Conservation (phyloP, 37 sponge, comb jelly and placozoan species). For the Bolinopsis microptera region DNA sequence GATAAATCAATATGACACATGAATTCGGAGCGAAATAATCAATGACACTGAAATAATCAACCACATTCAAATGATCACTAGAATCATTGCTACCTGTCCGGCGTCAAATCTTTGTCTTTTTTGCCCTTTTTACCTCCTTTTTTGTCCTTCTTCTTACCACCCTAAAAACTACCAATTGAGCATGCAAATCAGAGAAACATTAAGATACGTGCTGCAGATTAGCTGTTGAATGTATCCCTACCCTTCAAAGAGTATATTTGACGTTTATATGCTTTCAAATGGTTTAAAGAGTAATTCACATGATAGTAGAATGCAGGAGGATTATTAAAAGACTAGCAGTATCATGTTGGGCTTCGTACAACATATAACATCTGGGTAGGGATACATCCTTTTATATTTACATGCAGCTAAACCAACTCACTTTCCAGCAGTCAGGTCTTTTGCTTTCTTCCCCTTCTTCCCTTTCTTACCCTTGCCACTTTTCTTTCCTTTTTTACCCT, state of each 20-base stretch:
- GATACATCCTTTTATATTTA: background rate
- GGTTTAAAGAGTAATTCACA: too few relatives aligned
- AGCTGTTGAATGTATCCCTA: background rate
- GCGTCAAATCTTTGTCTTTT: slow-evolving; percentile 98
- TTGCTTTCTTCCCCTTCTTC: slow-evolving; percentile 66
- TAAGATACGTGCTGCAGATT: background rate
- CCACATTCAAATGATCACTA: background rate
- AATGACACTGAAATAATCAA: background rate
- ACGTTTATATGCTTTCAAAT: background rate
- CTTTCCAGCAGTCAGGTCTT: slow-evolving; percentile 9
- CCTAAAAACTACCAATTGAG: slow-evolving; percentile 44
- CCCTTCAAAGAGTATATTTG: too few relatives aligned
- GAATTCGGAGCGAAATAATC: background rate
- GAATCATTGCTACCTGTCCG: slow-evolving; percentile 75
- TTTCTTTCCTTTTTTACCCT: slow-evolving; percentile 72
- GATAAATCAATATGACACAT: too few relatives aligned
- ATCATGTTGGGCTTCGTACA: background rate
- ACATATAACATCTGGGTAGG: background rate
- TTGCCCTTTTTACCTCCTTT: slow-evolving; percentile 93
- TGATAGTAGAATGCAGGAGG: too few relatives aligned
- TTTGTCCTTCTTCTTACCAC: slow-evolving; percentile 80
- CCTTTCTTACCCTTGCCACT: slow-evolving; percentile 78
- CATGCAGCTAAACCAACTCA: slow-evolving; percentile 11
- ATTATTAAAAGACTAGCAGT: too few relatives aligned
- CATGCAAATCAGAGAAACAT: slow-evolving; percentile 33